Evolutionary conservation across 2,797 vertebrate genomes (phyloP).

Genomic region (Atherinosoma microstoma): DNA sequence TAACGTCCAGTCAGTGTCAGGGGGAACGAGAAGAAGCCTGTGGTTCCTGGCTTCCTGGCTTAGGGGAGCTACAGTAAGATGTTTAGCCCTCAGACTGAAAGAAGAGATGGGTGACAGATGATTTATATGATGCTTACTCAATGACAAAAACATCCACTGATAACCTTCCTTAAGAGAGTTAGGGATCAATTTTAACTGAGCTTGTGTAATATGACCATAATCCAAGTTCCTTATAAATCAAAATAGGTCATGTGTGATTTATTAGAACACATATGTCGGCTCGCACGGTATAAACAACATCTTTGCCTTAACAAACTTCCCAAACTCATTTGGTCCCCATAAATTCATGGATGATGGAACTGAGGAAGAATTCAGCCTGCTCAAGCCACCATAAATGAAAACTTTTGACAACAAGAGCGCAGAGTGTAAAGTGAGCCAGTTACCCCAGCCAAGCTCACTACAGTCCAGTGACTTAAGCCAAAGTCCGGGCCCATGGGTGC

Average conservation of each 20-base stretch:
- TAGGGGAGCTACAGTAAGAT: constrained; percentile 41
- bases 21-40: constrained; percentile 43
- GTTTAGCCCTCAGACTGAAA: constrained; percentile 67
- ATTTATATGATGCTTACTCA: constrained; percentile 66
- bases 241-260: constrained; percentile 36
- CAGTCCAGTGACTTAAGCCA: constrained; percentile 33
- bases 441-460: constrained; percentile 45
- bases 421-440: constrained; percentile 59
- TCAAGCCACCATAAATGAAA: constrained; percentile 46
- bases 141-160: constrained; percentile 65
- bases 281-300: background rate
- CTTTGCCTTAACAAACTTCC: constrained; percentile 8
- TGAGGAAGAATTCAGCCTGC: constrained; percentile 36
- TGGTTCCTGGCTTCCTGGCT: constrained; percentile 25
- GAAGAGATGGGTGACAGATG: constrained; percentile 61
- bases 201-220: constrained; percentile 70
- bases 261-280: constrained; percentile 20
- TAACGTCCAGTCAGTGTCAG: constrained; percentile 28
- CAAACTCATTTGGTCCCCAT: constrained; percentile 26
- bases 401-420: constrained; percentile 51
- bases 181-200: constrained; percentile 72
- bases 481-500: constrained; percentile 40
- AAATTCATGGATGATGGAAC: constrained; percentile 20
- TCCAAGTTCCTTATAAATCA: constrained; percentile 36
- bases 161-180: constrained; percentile 54